Evolutionary conservation across 2,113 vertebrate species (phyloP).

Genomic region (Lipophrys pholis): DNA sequence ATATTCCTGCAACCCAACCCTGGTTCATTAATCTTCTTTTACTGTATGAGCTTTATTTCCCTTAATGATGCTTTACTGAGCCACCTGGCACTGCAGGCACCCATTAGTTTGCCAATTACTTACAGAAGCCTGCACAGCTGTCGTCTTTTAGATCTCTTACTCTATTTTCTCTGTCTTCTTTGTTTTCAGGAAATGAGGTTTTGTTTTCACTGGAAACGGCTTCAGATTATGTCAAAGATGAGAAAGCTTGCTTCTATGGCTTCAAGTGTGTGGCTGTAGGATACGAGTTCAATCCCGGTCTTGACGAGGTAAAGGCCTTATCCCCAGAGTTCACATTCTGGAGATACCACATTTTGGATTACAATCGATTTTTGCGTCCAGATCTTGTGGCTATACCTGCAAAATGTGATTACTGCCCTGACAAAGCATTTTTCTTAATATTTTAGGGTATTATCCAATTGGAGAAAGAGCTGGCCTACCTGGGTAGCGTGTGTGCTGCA

Average conservation of each 20-base stretch:
- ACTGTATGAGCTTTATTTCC: constrained; percentile 17
- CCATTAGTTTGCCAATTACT: constrained; percentile 10
- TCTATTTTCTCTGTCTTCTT: constrained; percentile 13
- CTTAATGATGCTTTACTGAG: constrained; percentile 19
- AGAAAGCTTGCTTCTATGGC: constrained; percentile 96
- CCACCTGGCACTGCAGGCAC: constrained; percentile 12
- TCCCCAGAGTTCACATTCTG: neutral
- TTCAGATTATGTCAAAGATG: constrained; percentile 99
- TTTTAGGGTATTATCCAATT: constrained; percentile 95
- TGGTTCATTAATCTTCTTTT: constrained; percentile 14
- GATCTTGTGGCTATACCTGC: neutral
- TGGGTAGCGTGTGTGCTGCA: constrained; percentile 96
- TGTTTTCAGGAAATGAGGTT: constrained; percentile 92
- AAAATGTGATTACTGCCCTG: constrained; percentile 4
- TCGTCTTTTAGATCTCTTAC: neutral
- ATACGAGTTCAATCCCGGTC: constrained; percentile 96
- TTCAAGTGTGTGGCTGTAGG: constrained; percentile 98
- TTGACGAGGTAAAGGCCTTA: constrained; percentile 90
- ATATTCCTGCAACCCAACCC: neutral
- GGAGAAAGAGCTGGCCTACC: constrained; percentile 96
- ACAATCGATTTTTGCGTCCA: neutral
- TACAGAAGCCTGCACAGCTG: constrained; percentile 6
- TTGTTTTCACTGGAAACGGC: constrained; percentile 98
- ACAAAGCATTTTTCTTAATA: constrained; percentile 12
- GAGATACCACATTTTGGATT: neutral